A percentile compares a stretch with the other conserved stretches of the same genome.
These are phyloP conservation scores for Punctoribates punctum DNA, from an alignment of 2,888 invertebrate species.

Conservation along the genomic window DNA sequence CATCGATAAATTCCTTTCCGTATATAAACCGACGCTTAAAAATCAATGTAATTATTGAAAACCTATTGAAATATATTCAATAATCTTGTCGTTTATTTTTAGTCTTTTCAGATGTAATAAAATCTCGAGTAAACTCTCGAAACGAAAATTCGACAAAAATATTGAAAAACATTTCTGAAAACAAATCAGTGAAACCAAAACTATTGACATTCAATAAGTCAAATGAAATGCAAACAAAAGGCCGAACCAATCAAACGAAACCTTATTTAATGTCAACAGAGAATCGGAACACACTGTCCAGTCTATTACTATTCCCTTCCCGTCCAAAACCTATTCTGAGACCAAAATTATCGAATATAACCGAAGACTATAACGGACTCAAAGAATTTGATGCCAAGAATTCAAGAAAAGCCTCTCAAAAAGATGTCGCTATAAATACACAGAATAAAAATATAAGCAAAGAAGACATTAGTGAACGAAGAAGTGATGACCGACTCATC, in stretches of 20 bases:
- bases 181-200: not conserved
- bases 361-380: not conserved
- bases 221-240: not conserved
- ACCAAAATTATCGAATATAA: not conserved
- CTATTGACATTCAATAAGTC: not conserved
- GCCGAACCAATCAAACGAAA: not conserved
- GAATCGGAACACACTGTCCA: constrained; percentile 6
- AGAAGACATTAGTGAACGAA: not conserved
- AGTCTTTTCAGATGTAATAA: too few relatives aligned
- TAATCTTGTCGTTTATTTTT: too few relatives aligned
- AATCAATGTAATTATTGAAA: constrained; percentile 4
- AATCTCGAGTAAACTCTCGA: not conserved
- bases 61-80: not conserved
- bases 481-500: not conserved
- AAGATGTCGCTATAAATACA: not conserved
- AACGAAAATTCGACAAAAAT: not conserved
- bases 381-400: not conserved
- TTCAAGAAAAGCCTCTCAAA: not conserved
- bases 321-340: constrained; percentile 14
- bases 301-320: not conserved
- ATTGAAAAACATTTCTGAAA: not conserved
- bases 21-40: not conserved
- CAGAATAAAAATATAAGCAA: not conserved
- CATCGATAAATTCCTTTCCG: constrained; percentile 10
- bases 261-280: not conserved